Base-by-base conservation (phyloP, 2,888 invertebrate genomes). In the Drosophila hawaiiensis region DNA sequence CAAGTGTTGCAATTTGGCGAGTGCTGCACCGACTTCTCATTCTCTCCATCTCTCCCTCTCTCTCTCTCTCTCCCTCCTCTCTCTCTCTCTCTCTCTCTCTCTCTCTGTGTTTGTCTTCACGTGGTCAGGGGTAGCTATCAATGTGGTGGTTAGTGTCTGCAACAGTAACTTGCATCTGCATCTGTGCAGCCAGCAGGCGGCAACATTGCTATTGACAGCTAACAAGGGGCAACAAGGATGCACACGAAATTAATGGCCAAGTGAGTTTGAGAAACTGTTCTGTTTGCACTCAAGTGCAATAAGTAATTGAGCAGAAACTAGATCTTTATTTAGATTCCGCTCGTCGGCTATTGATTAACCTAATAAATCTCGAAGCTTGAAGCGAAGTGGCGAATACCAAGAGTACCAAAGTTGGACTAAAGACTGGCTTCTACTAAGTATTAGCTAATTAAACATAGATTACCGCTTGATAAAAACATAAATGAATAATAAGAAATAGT, bases 1-100 rank as follows among this genome's bases (percentile, higher is more conserved):
- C 90, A 90, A 85, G 85, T 88, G 85, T 88, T 84, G 88, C 90
- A 90, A 70, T 80, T 76, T 77, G 76, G 67, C 61, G 47, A 68
- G 63, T 73, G 62, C 73, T 68, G 71, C 73, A 64, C 16, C 64
- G 41, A 67, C 54, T 47, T n/a, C 56, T n/a, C 29, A 6, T 7
- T 19, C n/a, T 2, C 52, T 14, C 4, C 6, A 0, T 28, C 50
- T 1, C 10, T 4, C 49, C 0, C 9, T 16, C 4, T 14, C 12
- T 7, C 25, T 7, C 5, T 10, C 4, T 4, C 33, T 6, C 55
- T 12, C 6, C 12, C 12, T 1, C 6, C 5, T 6, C 28, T 6
- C 29, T 29, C 29, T 1, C 6, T 29, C 1, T 12, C 4, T 10
- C 9, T 16, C 12, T 5, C 22, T 2, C 2, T 19, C 10, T 4